Conservation (phyloP, 2,797 vertebrate genomes). For the Sebastes taczanowskii region DNA sequence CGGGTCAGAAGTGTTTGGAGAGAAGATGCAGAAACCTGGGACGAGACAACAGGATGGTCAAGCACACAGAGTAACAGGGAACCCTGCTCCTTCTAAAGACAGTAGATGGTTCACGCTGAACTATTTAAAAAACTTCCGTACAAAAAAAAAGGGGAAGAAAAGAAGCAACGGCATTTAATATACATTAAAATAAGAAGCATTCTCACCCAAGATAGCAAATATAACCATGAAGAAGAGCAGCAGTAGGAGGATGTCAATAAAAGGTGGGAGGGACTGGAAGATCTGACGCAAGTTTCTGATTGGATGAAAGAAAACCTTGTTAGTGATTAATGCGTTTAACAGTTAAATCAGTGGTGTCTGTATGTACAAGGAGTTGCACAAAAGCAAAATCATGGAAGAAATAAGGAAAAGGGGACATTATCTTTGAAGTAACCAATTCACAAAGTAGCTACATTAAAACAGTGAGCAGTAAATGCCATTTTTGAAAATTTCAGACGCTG, state of each 20-base stretch:
- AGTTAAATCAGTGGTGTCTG: neutral
- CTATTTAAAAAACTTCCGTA: neutral
- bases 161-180: neutral
- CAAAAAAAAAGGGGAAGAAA: neutral
- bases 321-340: neutral
- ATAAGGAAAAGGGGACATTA: neutral
- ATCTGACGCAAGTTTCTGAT: conserved; percentile 96
- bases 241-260: conserved; percentile 96
- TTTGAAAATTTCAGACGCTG: neutral
- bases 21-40: conserved; percentile 96
- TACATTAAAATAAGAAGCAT: neutral
- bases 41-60: conserved; percentile 18
- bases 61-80: neutral
- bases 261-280: conserved; percentile 99
- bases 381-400: neutral
- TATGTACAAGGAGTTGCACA: neutral
- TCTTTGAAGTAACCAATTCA: neutral
- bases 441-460: neutral
- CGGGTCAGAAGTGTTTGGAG: conserved; percentile 89
- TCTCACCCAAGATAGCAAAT: conserved; percentile 95
- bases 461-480: neutral
- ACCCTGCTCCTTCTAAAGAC: neutral
- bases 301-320: conserved; percentile 43
- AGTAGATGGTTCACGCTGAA: neutral
- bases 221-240: conserved; percentile 99